phyloP scores from a whole-genome alignment of 2,888 invertebrate species.

The Choreutis nemorana region DNA sequence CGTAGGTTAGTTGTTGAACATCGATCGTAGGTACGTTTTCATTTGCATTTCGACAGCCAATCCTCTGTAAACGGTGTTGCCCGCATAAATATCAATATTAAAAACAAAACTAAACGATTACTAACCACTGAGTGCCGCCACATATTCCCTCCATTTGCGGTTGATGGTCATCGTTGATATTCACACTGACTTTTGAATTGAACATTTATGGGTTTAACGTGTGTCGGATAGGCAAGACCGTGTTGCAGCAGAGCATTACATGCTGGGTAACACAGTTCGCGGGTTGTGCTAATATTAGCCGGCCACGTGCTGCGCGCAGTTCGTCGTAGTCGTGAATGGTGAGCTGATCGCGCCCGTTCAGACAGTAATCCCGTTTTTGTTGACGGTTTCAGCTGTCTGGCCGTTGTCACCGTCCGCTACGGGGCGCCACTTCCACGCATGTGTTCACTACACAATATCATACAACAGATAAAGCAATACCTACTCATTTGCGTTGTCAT shows the following conservation, averaged over 20 bases:
- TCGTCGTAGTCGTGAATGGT: slow-evolving; percentile 48
- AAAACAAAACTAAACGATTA: slow-evolving; percentile 24
- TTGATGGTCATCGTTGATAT: slow-evolving; percentile 43
- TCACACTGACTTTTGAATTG: slow-evolving; percentile 33
- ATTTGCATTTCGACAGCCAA: too few relatives aligned
- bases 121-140: slow-evolving; percentile 58
- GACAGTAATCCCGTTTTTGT: slow-evolving; percentile 35
- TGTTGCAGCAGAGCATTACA: slow-evolving; percentile 28
- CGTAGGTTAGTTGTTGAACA: too few relatives aligned
- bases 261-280: slow-evolving; percentile 20
- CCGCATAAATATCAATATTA: slow-evolving; percentile 13
- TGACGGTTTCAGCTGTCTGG: slow-evolving; percentile 50
- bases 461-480: slow-evolving; percentile 23
- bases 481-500: slow-evolving; percentile 38
- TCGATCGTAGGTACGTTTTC: too few relatives aligned
- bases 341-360: slow-evolving; percentile 18
- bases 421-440: slow-evolving; percentile 30
- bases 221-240: too few relatives aligned
- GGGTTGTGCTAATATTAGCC: slow-evolving; percentile 41
- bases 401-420: slow-evolving; percentile 18
- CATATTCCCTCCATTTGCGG: slow-evolving; percentile 58
- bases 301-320: slow-evolving; percentile 51
- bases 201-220: slow-evolving; percentile 57
- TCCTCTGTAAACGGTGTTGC: too few relatives aligned
- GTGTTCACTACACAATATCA: too few relatives aligned